Percentiles rank a stretch among this genome's conserved stretches.
phyloP scores from a whole-genome alignment of 2,113 vertebrate species.

The Silurus asotus region DNA sequence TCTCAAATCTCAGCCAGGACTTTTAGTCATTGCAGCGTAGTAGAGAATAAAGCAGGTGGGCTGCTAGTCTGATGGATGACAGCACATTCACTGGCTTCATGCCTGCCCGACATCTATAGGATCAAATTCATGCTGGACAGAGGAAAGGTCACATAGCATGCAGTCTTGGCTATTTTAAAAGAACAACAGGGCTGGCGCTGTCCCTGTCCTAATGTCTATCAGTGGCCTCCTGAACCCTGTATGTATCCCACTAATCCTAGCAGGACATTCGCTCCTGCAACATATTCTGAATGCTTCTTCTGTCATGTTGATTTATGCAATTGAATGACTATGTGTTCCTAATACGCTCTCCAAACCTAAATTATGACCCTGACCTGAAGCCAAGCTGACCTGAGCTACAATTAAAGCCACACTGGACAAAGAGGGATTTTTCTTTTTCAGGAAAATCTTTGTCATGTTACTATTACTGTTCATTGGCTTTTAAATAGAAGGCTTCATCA shows the following conservation, averaged over 20 bases:
- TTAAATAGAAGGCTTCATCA: not conserved
- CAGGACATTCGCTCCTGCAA: slow-evolving; percentile 49
- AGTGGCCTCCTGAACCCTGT: slow-evolving; percentile 55
- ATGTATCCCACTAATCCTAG: slow-evolving; percentile 51
- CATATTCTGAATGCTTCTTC: slow-evolving; percentile 55
- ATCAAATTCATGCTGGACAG: slow-evolving; percentile 70
- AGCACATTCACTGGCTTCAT: slow-evolving; percentile 55
- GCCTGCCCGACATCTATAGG: slow-evolving; percentile 63
- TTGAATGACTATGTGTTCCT: slow-evolving; percentile 55
- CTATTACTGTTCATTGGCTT: slow-evolving; percentile 5
- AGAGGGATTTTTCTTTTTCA: not conserved
- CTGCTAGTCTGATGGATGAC: slow-evolving; percentile 63
- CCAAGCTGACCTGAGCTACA: slow-evolving; percentile 37
- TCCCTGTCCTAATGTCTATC: slow-evolving; percentile 53
- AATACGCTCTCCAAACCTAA: slow-evolving; percentile 47
- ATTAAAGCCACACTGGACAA: slow-evolving; percentile 42
- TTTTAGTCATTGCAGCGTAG: slow-evolving; percentile 53
- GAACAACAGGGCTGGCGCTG: slow-evolving; percentile 65
- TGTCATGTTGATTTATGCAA: slow-evolving; percentile 61
- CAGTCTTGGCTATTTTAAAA: slow-evolving; percentile 73
- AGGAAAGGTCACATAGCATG: slow-evolving; percentile 75
- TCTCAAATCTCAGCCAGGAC: slow-evolving; percentile 40
- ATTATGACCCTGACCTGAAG: slow-evolving; percentile 51
- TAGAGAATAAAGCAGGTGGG: slow-evolving; percentile 61
- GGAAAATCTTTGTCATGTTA: slow-evolving; percentile 12